Evolutionary conservation across 2,113 vertebrate genomes (phyloP).

Genomic region (Melospiza melodia): DNA sequence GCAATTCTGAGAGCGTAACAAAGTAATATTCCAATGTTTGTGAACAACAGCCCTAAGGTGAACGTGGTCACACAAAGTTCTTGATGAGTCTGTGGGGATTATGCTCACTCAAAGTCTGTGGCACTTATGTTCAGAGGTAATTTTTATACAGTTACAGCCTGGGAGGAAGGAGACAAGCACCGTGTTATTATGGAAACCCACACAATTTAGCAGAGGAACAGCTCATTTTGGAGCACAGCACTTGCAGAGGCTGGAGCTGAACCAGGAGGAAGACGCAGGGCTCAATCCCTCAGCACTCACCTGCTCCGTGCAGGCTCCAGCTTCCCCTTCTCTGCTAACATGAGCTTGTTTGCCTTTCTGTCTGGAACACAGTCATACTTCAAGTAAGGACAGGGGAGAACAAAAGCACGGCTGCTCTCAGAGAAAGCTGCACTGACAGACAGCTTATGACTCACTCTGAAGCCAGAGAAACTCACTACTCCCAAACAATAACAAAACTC

Average conservation of each 20-base stretch:
- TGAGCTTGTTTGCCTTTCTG: neutral
- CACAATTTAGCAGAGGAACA: neutral
- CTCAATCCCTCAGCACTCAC: neutral
- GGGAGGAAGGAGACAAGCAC: neutral
- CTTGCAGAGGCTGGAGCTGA: neutral
- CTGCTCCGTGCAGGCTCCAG: neutral
- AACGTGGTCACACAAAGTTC: neutral
- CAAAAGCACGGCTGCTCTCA: neutral
- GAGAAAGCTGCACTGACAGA: neutral
- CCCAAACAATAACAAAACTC: neutral
- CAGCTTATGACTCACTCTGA: neutral
- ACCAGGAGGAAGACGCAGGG: too few species aligned
- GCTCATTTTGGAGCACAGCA: neutral
- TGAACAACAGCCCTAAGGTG: neutral
- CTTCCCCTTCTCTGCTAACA: neutral
- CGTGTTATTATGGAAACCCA: neutral
- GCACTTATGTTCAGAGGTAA: too few species aligned
- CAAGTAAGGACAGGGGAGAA: neutral
- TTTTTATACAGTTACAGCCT: neutral
- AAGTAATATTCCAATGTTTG: fast-evolving
- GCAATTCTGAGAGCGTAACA: neutral
- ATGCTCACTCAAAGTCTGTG: neutral
- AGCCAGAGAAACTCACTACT: neutral
- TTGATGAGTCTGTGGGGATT: neutral
- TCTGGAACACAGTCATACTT: neutral